Percentiles rank a stretch among this genome's conserved stretches.
Conservation (phyloP, 2,797 vertebrate genomes). For the Melanotaenia boesemani region DNA sequence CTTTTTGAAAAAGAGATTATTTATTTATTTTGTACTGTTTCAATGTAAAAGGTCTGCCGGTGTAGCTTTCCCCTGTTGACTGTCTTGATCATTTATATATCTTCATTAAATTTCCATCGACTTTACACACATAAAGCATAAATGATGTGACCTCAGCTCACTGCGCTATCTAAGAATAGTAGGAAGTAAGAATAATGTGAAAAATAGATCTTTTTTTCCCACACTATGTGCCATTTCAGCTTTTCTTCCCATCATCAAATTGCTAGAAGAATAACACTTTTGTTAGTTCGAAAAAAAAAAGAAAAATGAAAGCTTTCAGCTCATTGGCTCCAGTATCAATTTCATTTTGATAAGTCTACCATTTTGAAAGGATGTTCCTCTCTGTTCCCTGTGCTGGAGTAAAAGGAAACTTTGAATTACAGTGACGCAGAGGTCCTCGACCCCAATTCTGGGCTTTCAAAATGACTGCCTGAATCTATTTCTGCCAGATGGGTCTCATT, state of each 20-base stretch:
- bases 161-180: neutral
- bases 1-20: too few relatives aligned
- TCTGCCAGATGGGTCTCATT: conserved; percentile 49
- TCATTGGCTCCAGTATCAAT: conserved; percentile 32
- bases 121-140: neutral
- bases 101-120: neutral
- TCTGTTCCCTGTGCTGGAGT: conserved; percentile 6
- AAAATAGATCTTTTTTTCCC: neutral
- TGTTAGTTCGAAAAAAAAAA: neutral
- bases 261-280: conserved; percentile 17
- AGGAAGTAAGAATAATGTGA: neutral
- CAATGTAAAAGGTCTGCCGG: too few relatives aligned
- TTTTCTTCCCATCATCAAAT: neutral
- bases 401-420: conserved; percentile 58
- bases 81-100: too few relatives aligned
- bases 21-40: too few relatives aligned
- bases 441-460: conserved; percentile 68
- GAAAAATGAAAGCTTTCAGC: conserved; percentile 10
- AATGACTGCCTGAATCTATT: conserved; percentile 70
- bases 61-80: too few relatives aligned
- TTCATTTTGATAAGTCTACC: conserved; percentile 50
- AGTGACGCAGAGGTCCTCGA: conserved; percentile 60
- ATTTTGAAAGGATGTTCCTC: conserved; percentile 27
- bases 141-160: conserved; percentile 5
- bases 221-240: neutral